phyloP scores from a whole-genome alignment of 2,113 vertebrate genomes.

The Pluvianellus socialis region DNA sequence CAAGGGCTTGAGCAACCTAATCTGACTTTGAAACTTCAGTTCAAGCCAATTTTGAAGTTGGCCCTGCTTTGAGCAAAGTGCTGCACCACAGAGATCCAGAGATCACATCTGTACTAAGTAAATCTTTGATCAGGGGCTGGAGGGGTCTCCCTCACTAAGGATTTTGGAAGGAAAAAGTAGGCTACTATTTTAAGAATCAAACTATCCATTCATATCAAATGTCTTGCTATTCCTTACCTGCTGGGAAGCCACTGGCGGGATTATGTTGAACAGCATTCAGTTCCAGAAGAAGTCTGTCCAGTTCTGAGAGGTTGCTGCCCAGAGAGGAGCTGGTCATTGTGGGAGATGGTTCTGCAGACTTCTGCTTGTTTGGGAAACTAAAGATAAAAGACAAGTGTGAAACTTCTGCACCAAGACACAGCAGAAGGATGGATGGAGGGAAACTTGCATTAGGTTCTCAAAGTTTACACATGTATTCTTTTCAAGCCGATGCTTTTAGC shows the following conservation, averaged over 20 bases:
- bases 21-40: neutral
- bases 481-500: neutral
- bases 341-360: constrained; percentile 87
- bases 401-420: neutral
- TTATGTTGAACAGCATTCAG: constrained; percentile 94
- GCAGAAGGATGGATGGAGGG: neutral
- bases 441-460: neutral
- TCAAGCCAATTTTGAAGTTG: neutral
- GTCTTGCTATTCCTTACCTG: constrained; percentile 74
- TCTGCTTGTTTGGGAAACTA: constrained; percentile 98
- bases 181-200: neutral
- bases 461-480: neutral
- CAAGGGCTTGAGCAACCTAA: neutral
- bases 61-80: neutral
- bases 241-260: constrained; percentile 79
- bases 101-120: neutral
- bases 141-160: neutral
- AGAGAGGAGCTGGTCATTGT: constrained; percentile 88
- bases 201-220: neutral
- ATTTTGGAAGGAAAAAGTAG: neutral
- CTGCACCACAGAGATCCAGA: neutral
- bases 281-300: constrained; percentile 93
- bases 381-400: neutral
- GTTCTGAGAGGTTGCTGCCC: constrained; percentile 94
- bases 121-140: neutral